Evolutionary conservation across 2,888 invertebrate species (phyloP).

Genomic region (Drosophila quinaria): DNA sequence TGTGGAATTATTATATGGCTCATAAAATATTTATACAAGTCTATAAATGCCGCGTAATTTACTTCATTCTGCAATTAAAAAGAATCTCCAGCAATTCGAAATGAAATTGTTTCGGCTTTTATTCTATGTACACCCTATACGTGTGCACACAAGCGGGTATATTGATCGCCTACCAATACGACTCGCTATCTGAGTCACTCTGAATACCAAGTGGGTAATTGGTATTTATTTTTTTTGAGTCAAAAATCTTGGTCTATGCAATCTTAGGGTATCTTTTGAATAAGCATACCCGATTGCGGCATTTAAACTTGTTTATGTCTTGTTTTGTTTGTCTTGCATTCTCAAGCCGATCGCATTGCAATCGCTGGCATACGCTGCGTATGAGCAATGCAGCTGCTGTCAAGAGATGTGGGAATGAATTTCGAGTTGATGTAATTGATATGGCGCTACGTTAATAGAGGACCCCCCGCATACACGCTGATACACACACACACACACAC

Average conservation of each 20-base stretch:
- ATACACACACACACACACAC: background rate
- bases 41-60: conserved; percentile 78
- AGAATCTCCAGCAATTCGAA: conserved; percentile 45
- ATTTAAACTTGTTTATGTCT: conserved; percentile 2
- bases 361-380: conserved; percentile 48
- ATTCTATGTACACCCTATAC: conserved; percentile 25
- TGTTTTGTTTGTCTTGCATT: conserved; percentile 22
- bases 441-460: conserved; percentile 38
- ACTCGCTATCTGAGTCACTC: no score
- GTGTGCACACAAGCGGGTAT: background rate
- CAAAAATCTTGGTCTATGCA: no score
- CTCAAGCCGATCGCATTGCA: conserved; percentile 38
- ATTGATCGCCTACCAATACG: background rate
- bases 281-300: background rate
- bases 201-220: background rate
- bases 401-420: conserved; percentile 31
- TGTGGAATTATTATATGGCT: conserved; percentile 74
- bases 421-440: conserved; percentile 36
- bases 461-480: conserved; percentile 24
- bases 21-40: conserved; percentile 78
- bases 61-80: conserved; percentile 68
- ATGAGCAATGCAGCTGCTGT: conserved; percentile 49
- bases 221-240: background rate
- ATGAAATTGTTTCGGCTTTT: conserved; percentile 53
- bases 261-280: background rate